Base-by-base conservation (phyloP, 1,140 invertebrate species). In the Andrena cerasifolii region DNA sequence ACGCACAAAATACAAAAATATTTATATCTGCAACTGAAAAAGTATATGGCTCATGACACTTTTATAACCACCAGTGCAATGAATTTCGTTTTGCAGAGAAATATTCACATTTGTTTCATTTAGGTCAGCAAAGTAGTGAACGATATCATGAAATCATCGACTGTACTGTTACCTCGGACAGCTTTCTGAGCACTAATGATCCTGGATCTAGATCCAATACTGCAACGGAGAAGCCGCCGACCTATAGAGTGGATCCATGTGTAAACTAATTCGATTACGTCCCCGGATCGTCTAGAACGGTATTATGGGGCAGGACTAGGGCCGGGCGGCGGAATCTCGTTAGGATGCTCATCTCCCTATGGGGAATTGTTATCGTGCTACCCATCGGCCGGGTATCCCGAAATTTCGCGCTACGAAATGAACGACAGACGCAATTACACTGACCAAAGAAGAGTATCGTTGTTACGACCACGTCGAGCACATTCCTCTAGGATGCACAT, bases 231-330 rank as follows among this genome's bases (percentile, higher is more conserved):
- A 63, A 54, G 45, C 54, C 47, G 14, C 36, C 21, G 26, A 45
- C 51, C 61, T 80, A 76, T 56, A 24, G 24, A 76, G 33, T 61
- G 56, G 73, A 76, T 76, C 81, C 80, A 78, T 79, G 84, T 76
- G 84, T 59, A 65, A 76, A 72, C 77, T 87, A 86, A 88, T 88
- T 86, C 83, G 83, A 87, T 88, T 87, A 82, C 63, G 66, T 83
- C 72, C 79, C 53, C 33, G 79, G 67, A 86, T 77, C 78, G 79
- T 76, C 83, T 81, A 75, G 67, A 66, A 71, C 63, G 47, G 43
- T 63, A 63, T 78, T 78, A 81, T 49, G 47, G 75, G 58, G 24
- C 59, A 45, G 49, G 74, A 80, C 79, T 31, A 71, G 65, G 40
- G 21, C 47, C 40, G 12, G 18, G 68, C 51, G 61, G 72, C 79